Conservation (phyloP, 2,888 invertebrate genomes). For the Drosophila austrosaltans region DNA sequence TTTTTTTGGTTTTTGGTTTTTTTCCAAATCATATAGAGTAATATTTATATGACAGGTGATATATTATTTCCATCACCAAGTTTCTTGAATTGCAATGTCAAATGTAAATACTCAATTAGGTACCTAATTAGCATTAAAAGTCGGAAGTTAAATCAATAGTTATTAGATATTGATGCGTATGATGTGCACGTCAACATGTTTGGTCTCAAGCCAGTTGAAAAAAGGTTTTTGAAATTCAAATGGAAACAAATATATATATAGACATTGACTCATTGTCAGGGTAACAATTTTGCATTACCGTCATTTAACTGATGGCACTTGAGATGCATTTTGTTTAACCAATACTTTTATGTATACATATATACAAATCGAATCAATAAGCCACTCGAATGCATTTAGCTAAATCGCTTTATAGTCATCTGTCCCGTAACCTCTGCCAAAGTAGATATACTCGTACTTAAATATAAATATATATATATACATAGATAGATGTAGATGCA, state of each 20-base stretch:
- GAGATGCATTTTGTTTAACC: conserved; percentile 61
- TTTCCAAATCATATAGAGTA: background rate
- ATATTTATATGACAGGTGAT: background rate
- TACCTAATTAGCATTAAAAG: conserved; percentile 39
- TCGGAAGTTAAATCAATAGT: conserved; percentile 27
- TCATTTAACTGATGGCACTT: conserved; percentile 36
- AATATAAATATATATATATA: background rate
- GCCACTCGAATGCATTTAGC: conserved; percentile 70
- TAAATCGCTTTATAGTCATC: conserved; percentile 67
- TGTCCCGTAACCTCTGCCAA: background rate
- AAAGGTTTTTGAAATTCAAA: background rate
- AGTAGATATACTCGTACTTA: background rate
- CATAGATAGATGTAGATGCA: conserved; percentile 15
- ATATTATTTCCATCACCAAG: background rate
- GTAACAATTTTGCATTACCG: background rate
- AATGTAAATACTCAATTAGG: conserved; percentile 22
- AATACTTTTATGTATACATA: conserved; percentile 33
- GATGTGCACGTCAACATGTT: conserved; percentile 18
- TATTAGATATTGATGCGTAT: conserved; percentile 15
- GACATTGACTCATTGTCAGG: conserved; percentile 7
- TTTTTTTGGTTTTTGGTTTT: background rate
- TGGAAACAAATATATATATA: background rate
- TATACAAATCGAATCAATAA: conserved; percentile 65
- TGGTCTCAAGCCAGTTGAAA: background rate
- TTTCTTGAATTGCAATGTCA: background rate